Evolutionary conservation across 2,113 vertebrate species (phyloP), one percentile per base, ranked within the genome.

Genomic region (Cepphus grylle): DNA sequence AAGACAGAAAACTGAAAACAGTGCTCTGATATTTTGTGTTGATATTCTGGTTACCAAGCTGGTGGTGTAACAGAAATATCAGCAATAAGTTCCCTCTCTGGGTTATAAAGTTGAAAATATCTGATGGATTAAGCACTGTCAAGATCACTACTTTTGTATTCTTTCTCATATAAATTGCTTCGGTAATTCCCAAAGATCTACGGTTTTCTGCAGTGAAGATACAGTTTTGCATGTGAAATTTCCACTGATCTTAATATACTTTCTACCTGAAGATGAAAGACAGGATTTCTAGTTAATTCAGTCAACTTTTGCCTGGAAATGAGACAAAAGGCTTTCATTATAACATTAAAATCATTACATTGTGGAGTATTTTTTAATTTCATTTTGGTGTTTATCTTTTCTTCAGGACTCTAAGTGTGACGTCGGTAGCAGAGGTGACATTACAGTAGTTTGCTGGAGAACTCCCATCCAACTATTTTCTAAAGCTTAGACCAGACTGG

Each of bases 1-100:
- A 90, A 73, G 79, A 36, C n/a, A 65, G 85, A 95, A 90, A 88
- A 93, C 62, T 77, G 62, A 83, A 88, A 88, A 83, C 26, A 65
- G n/a, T 2, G 12, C 6, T 83, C 78, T 4, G 1, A 40, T 76
- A 81, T 88, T 94, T 93, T 90, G 12, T 77, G 22, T 61, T 90
- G 52, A 27, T 65, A 58, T 83, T 92, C 67, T 69, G 55, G 47
- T 34, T 53, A 72, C 49, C 1, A 3, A 67, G 21, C 16, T 72
- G 56, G 34, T 69, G 49, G 61, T 86, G 47, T 3, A 92, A 72
- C 43, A 86, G 56, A 63, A 85, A 34, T 43, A 87, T 79, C 62
- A 93, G 30, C 36, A 83, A 45, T 61, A 70, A 83, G 90, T 42
- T 92, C 27, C 8, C 11, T 83, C 43, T 32, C 20, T 81, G n/a